Evolutionary conservation across 2,888 invertebrate species (phyloP).

Genomic region (Sphaerophoria taeniata): DNA sequence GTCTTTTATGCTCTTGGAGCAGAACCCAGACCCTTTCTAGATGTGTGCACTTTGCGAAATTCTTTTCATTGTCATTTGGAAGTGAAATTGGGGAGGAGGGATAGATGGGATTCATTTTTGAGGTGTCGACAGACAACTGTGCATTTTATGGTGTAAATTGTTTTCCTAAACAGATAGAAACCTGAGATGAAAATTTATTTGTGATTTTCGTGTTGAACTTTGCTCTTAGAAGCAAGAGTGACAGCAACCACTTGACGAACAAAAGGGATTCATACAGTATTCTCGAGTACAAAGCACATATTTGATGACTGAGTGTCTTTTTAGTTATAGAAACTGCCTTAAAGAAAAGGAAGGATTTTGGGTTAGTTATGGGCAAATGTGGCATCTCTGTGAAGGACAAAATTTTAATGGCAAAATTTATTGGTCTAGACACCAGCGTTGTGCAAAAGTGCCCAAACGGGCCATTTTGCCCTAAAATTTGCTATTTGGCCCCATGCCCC

Average conservation of each 20-base stretch:
- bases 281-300: not conserved
- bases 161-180: slow-evolving; percentile 22
- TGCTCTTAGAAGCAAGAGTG: not conserved
- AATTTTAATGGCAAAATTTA: not conserved
- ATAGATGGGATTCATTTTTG: not conserved
- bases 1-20: not conserved
- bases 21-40: not conserved
- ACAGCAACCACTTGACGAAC: slow-evolving; percentile 5
- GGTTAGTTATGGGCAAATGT: not conserved
- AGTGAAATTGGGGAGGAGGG: not conserved
- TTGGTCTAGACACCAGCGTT: slow-evolving; percentile 10
- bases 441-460: not conserved
- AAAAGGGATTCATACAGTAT: not conserved
- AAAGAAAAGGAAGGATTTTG: not conserved
- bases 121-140: not conserved
- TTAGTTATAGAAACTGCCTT: not conserved
- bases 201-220: not conserved
- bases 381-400: not conserved
- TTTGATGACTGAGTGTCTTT: slow-evolving; percentile 11
- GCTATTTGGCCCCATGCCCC: too few species aligned
- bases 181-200: slow-evolving; percentile 9
- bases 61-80: not conserved
- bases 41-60: slow-evolving; percentile 22
- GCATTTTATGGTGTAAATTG: slow-evolving; percentile 19
- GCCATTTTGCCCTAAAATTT: too few species aligned